Evolutionary conservation across 2,113 vertebrate genomes (phyloP).

Genomic region (Silurus glanis): DNA sequence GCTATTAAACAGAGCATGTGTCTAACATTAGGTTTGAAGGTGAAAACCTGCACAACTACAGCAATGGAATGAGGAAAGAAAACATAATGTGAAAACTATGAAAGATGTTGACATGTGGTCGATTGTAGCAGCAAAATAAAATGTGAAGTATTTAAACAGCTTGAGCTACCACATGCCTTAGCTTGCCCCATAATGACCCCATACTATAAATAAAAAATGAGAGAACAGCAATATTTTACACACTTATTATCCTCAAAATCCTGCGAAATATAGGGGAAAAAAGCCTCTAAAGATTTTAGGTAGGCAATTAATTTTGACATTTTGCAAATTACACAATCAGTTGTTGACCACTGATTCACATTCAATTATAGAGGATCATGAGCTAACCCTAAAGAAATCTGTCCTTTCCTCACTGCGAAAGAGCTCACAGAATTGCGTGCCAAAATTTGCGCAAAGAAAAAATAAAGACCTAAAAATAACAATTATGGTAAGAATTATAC

Average conservation of each 20-base stretch:
- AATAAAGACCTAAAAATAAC: background rate
- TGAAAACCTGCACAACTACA: background rate
- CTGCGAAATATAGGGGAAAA: too few relatives aligned
- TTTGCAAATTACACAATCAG: too few relatives aligned
- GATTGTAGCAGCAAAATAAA: background rate
- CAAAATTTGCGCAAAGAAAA: background rate
- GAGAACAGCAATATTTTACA: too few relatives aligned
- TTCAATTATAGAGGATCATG: constrained; percentile 19
- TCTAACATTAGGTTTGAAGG: background rate
- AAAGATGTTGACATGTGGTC: background rate
- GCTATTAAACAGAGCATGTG: background rate
- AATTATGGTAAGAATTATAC: background rate
- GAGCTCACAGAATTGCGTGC: background rate
- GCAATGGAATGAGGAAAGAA: background rate
- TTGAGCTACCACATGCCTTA: background rate
- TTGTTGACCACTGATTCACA: constrained; percentile 18
- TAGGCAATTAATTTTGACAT: too few relatives aligned
- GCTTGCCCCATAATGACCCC: background rate
- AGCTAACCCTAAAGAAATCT: background rate
- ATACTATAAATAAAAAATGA: background rate
- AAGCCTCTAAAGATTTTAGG: too few relatives aligned
- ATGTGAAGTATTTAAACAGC: background rate
- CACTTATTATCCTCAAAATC: too few relatives aligned
- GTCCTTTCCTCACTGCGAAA: background rate
- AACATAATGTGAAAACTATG: background rate